Conservation (phyloP, 2,113 vertebrate genomes). For the Numida meleagris region DNA sequence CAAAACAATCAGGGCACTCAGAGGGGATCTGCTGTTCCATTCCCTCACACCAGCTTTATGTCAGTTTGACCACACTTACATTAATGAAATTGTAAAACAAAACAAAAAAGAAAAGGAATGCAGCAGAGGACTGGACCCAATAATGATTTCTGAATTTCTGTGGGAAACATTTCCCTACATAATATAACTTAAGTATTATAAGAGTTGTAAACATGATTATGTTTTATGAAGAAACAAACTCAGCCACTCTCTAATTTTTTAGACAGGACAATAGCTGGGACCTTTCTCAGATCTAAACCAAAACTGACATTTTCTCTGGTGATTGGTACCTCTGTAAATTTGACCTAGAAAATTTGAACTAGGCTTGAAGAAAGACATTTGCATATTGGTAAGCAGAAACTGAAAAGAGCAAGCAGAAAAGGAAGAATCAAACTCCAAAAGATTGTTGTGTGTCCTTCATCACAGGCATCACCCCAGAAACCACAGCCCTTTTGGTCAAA, state of each 20-base stretch:
- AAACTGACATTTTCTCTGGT: not conserved
- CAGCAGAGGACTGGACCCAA: not conserved
- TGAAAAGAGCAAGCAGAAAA: not conserved
- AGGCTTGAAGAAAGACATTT: not conserved
- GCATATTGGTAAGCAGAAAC: not conserved
- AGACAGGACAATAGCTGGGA: not conserved
- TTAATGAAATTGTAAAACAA: not conserved
- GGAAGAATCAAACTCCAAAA: not conserved
- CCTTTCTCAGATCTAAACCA: conserved; percentile 19
- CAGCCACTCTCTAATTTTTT: not conserved
- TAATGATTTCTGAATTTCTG: not conserved
- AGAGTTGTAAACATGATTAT: not conserved
- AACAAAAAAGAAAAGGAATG: not conserved
- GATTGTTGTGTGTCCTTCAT: not conserved
- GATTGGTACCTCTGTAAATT: not conserved
- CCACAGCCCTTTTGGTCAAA: not conserved
- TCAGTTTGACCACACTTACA: not conserved
- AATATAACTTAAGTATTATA: not conserved
- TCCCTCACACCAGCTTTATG: not conserved
- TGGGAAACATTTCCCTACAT: not conserved
- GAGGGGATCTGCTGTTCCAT: not conserved
- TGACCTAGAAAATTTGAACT: conserved; percentile 14
- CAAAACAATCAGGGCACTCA: not conserved
- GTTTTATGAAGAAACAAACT: not conserved
- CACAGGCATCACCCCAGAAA: not conserved